phyloP scores from a whole-genome alignment of 2,888 invertebrate genomes.

The Rotaria sp. region DNA sequence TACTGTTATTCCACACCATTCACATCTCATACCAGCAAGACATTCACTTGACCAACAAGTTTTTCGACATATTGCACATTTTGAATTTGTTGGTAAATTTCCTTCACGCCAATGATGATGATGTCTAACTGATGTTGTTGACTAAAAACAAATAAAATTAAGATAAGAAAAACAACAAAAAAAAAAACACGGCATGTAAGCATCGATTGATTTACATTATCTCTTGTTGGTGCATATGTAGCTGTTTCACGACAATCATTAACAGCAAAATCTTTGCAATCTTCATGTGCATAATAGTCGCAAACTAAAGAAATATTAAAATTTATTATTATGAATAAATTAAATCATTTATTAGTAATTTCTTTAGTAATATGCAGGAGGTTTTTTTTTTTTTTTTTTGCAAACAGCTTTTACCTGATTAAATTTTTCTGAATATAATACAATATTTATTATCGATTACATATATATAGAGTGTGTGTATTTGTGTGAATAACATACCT shows the following conservation, averaged over 20 bases:
- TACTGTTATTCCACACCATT: slow-evolving; percentile 62
- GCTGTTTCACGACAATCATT: slow-evolving; percentile 99
- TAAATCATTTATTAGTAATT: too few species aligned
- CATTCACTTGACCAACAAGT: slow-evolving; percentile 97
- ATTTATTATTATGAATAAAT: too few species aligned
- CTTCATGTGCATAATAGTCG: slow-evolving; percentile 97
- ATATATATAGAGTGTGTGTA: too few species aligned
- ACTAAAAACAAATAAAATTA: neutral
- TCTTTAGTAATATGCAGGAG: neutral
- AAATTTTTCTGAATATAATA: neutral
- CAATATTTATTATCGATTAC: neutral
- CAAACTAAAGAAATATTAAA: slow-evolving; percentile 67
- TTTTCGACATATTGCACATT: slow-evolving; percentile 94
- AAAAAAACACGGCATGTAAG: too few species aligned
- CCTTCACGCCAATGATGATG: slow-evolving; percentile 99
- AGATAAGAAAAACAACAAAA: too few species aligned
- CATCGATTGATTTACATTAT: slow-evolving; percentile 44
- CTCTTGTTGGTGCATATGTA: slow-evolving; percentile 76
- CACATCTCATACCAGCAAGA: slow-evolving; percentile 74
- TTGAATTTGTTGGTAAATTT: slow-evolving; percentile 90
- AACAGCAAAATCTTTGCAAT: slow-evolving; percentile 97
- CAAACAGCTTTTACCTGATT: neutral
- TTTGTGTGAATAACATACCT: slow-evolving; percentile 75
- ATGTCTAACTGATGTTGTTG: slow-evolving; percentile 62
- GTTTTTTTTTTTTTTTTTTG: too few species aligned